Evolutionary conservation across 1,140 invertebrate genomes (phyloP).

Genomic region (Tribolium madens): DNA sequence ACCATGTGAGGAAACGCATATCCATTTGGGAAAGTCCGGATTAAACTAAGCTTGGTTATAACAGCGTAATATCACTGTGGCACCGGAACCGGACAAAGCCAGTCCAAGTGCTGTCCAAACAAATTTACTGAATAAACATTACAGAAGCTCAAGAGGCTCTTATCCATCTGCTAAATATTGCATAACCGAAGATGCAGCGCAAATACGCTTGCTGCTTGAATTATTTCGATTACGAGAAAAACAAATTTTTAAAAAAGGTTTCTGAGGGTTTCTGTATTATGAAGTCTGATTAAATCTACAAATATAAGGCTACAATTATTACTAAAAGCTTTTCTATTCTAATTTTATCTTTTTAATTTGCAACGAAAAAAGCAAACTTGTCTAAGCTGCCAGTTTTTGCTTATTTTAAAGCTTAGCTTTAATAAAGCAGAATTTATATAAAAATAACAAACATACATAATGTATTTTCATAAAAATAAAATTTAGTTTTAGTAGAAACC

Average conservation of each 20-base stretch:
- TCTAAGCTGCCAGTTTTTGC: too few species aligned
- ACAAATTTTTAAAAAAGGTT: neutral
- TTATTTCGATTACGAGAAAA: slow-evolving; percentile 28
- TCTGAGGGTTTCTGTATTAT: neutral
- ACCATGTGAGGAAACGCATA: slow-evolving; percentile 48
- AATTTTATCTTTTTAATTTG: too few species aligned
- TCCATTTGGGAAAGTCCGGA: slow-evolving; percentile 47
- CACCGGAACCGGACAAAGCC: slow-evolving; percentile 58
- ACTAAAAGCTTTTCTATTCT: too few species aligned
- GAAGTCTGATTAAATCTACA: neutral
- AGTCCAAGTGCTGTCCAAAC: slow-evolving; percentile 59
- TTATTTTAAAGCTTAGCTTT: too few species aligned
- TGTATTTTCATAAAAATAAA: neutral
- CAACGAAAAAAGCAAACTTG: too few species aligned
- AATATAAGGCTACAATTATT: too few species aligned
- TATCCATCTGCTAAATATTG: slow-evolving; percentile 40
- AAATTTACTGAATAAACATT: slow-evolving; percentile 59
- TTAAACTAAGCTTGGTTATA: slow-evolving; percentile 46
- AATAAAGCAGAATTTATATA: too few species aligned
- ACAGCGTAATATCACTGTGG: slow-evolving; percentile 51
- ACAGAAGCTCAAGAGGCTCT: slow-evolving; percentile 44
- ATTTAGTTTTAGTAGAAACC: neutral
- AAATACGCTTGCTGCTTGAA: slow-evolving; percentile 23
- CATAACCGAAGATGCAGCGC: slow-evolving; percentile 30
- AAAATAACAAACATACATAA: neutral